These are phyloP conservation scores for Gryllus longicercus DNA, from an alignment of 2,888 invertebrate species.

Conservation along the genomic window DNA sequence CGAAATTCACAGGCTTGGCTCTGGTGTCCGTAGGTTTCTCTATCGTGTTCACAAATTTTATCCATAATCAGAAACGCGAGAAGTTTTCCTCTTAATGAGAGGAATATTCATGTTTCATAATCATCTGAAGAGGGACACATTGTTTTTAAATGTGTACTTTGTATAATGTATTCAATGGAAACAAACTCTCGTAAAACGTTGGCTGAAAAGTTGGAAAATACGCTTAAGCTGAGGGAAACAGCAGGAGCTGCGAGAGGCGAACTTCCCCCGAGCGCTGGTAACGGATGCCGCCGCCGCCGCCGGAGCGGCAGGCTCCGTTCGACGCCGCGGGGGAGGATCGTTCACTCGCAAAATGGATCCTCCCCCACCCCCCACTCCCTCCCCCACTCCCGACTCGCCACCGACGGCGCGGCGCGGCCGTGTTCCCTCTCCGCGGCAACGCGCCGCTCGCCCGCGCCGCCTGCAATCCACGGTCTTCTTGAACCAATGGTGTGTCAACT, in stretches of 20 bases:
- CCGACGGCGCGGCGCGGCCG: too few relatives aligned
- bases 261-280: not conserved
- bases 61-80: not conserved
- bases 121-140: not conserved
- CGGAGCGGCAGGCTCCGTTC: too few relatives aligned
- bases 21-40: not conserved
- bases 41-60: not conserved
- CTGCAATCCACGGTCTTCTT: too few relatives aligned
- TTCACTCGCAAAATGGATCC: not conserved
- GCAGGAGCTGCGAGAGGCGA: not conserved
- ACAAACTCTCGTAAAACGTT: conserved; percentile 4
- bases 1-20: not conserved
- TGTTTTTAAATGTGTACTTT: conserved; percentile 9
- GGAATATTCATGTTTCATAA: conserved; percentile 17
- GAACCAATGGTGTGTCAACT: too few relatives aligned
- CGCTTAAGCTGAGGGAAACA: not conserved
- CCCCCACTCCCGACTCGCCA: too few relatives aligned
- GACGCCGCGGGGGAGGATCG: not conserved
- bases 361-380: not conserved
- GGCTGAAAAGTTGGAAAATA: not conserved
- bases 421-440: too few relatives aligned
- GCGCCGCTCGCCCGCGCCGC: too few relatives aligned
- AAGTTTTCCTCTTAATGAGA: conserved; percentile 6
- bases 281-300: not conserved
- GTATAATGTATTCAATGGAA: conserved; percentile 17